Base-by-base conservation (phyloP, 1,140 invertebrate genomes). In the Eupristina koningsbergeri region DNA sequence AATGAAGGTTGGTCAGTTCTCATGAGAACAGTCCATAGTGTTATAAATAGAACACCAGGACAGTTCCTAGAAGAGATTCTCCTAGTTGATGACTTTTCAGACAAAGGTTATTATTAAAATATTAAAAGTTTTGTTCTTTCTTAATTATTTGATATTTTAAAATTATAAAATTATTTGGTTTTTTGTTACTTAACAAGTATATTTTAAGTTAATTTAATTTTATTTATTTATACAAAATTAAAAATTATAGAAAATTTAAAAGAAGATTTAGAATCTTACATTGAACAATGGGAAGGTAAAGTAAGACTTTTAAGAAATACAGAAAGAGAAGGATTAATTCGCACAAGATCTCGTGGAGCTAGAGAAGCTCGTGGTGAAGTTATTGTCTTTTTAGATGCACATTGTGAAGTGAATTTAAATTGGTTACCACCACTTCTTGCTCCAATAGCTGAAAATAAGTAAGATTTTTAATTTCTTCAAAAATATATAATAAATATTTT, bases 1-100 rank as follows among this genome's bases (percentile, higher is more conserved):
- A 99, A 99, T 91, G 98, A 99, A 93, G 99, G 98, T 3, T 99
- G 97, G 94, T 97, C 97, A 0, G 98, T 98, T 3, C 93, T 99
- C 22, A 94, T 99, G 93, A 93, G 98, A 86, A 99, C 98, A n/a
- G 98, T 99, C 0, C 98, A 99, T 90, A 97, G 97, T 86, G 97
- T 99, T 9, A 95, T 99, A 36, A 97, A 99, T 88, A 94, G 98
- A 81, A 97, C 97, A 0, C 99, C 98, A 0, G 94, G 96, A 9
- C 93, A 98, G 88, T 94, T 99, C 86, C 93, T 99, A 2, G 96
- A 99, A 90, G 99, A 99, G 94, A 94, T 99, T 88, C 94, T 99
- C n/a, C 93, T 99, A 87, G 98, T 99, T 0, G 99, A 99, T 93
- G 99, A 99, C 92, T 99, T 94, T 91, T 99, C 98, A 86, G 96